Percentiles rank a stretch among this genome's conserved stretches.
phyloP scores from a whole-genome alignment of 2,797 vertebrate genomes.

The Gastrophryne carolinensis region DNA sequence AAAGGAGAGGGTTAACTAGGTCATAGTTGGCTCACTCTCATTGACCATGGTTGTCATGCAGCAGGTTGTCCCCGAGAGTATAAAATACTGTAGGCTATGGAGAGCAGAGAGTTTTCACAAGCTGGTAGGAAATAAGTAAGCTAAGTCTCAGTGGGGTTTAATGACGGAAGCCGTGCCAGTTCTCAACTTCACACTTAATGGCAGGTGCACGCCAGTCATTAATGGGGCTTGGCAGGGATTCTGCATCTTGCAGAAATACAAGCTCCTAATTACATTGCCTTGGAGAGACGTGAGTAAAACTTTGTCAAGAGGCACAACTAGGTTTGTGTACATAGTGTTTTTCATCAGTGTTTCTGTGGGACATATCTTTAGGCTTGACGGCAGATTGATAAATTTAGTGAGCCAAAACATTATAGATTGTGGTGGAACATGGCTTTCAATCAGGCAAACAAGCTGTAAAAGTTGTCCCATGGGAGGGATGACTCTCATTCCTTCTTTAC shows the following conservation, averaged over 20 bases:
- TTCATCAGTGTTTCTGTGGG: slow-evolving; percentile 15
- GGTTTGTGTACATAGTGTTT: slow-evolving; percentile 23
- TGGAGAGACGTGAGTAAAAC: slow-evolving; percentile 35
- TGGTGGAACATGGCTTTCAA: neutral
- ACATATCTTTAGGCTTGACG: slow-evolving; percentile 14
- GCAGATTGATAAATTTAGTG: slow-evolving; percentile 3
- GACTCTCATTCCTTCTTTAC: too few relatives aligned
- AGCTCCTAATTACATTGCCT: slow-evolving; percentile 47
- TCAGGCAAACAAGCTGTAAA: neutral
- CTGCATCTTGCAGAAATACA: slow-evolving; percentile 34
- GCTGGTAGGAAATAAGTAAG: slow-evolving; percentile 18
- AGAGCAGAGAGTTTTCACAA: neutral
- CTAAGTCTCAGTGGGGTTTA: slow-evolving; percentile 22
- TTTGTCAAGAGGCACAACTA: neutral
- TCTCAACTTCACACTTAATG: slow-evolving; percentile 40
- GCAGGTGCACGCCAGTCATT: slow-evolving; percentile 39
- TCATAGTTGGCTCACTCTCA: neutral
- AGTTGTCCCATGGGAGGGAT: slow-evolving; percentile 3
- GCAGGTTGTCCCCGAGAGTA: neutral
- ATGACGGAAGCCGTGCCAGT: slow-evolving; percentile 45
- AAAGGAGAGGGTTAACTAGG: slow-evolving; percentile 9
- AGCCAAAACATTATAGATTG: neutral
- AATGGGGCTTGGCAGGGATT: slow-evolving; percentile 44
- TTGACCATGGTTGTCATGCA: neutral
- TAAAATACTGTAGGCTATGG: neutral